A percentile compares a stretch with the other conserved stretches of the same genome.
Conservation (phyloP, 2,797 vertebrate species). For the Eutrigla gurnardus region DNA sequence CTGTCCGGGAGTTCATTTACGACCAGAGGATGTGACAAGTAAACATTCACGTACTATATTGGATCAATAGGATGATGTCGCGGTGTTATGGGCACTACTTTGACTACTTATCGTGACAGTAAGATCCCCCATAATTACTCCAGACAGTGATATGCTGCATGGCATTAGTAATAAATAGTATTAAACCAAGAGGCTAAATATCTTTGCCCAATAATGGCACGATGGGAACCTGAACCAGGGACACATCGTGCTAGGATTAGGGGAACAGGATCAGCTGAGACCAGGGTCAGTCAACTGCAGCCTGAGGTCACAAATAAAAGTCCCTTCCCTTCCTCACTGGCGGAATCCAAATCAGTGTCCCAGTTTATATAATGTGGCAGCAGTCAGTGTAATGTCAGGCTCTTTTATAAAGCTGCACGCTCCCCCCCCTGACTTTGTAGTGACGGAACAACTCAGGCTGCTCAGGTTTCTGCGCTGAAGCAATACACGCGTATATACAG, state of each 20-base stretch:
- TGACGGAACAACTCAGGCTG: background rate
- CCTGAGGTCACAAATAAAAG: background rate
- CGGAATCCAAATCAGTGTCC: background rate
- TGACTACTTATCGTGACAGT: background rate
- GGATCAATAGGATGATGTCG: background rate
- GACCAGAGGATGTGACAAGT: background rate
- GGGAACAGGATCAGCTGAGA: background rate
- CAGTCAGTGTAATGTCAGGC: constrained; percentile 13
- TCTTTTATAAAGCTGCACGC: background rate
- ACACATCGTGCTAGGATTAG: background rate
- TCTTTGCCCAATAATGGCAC: background rate
- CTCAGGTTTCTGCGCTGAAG: constrained; percentile 38
- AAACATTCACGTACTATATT: background rate
- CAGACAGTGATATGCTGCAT: background rate
- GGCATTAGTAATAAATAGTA: background rate
- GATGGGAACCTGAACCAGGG: background rate
- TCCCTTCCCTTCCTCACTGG: background rate
- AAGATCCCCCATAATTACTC: background rate
- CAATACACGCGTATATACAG: constrained; percentile 11
- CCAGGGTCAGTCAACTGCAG: constrained; percentile 9
- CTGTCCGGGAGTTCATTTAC: background rate
- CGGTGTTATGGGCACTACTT: too few relatives aligned
- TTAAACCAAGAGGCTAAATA: background rate
- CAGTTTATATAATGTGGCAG: constrained; percentile 10
- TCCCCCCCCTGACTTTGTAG: background rate